A percentile compares a stretch with the other conserved stretches of the same genome.
phyloP scores from a whole-genome alignment of 1,140 invertebrate species.

The Melitaea cinxia region DNA sequence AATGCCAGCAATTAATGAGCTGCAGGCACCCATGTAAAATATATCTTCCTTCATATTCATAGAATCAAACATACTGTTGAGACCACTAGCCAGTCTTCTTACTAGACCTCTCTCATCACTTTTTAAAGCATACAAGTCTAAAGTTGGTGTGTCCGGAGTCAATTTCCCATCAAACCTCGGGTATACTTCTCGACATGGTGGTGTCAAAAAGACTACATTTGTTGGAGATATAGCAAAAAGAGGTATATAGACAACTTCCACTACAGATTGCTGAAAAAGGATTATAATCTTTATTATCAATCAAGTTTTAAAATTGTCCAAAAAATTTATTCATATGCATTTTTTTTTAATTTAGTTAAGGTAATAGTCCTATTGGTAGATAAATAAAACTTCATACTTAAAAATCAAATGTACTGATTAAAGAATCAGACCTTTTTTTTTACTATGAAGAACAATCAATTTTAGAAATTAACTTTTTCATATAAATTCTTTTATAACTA shows the following conservation, averaged over 20 bases:
- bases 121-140: slow-evolving; percentile 74
- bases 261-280: slow-evolving; percentile 80
- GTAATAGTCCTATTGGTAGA: no score
- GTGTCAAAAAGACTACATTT: slow-evolving; percentile 85
- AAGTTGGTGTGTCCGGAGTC: slow-evolving; percentile 62
- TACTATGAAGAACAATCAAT: no score
- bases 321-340: no score
- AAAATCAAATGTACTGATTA: no score
- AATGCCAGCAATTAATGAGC: slow-evolving; percentile 84
- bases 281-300: no score
- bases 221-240: slow-evolving; percentile 83
- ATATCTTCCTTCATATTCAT: slow-evolving; percentile 85
- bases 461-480: no score
- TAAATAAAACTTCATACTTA: no score
- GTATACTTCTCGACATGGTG: slow-evolving; percentile 83
- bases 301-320: no score
- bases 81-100: slow-evolving; percentile 78
- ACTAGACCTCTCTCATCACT: slow-evolving; percentile 62
- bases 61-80: slow-evolving; percentile 83
- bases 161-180: slow-evolving; percentile 81
- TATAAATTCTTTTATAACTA: no score
- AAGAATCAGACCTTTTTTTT: no score
- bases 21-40: slow-evolving; percentile 84
- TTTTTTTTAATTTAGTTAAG: no score
- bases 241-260: slow-evolving; percentile 84